Base-by-base conservation (phyloP, 2,888 invertebrate species). In the Gari tellinella region DNA sequence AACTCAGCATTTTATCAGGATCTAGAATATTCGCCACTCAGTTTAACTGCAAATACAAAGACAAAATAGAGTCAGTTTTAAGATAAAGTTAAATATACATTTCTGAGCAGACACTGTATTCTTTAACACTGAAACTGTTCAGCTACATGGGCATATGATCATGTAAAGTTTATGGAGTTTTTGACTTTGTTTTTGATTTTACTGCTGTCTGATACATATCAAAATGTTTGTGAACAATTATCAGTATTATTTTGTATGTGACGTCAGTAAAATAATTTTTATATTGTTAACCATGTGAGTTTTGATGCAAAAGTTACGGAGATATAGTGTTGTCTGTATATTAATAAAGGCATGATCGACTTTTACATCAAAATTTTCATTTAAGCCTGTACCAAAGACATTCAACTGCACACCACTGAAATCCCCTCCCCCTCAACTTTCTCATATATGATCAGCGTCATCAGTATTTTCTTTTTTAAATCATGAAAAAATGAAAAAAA, bases 141-240 rank as follows among this genome's bases (percentile, higher is more conserved):
- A 31, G 31, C 10, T 31, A 31, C 31, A 31, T 31, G 31, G 31
- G 31, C 31, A 31, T 31, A 31, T 31, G 31, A 31, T 31, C 31
- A 31, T 31, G 31, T 31, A 31, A 10, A 31, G 17, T 31, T 31
- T 51, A 23, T 26, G 31, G 10, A 15, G 12, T 55, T 41, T 58
- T 55, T 55, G 37, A 40, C n/a, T 21, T 58, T 43, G 15, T 57
- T 46, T 52, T 38, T 26, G 46, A 43, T 67, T 67, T 48, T 49
- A 66, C 72, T 72, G 72, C 66, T 72, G 72, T 72, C 38, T 40
- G 38, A 62, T 66, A 72, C 72, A 72, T 72, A 72, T 72, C 72
- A 72, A 72, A 55, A 66, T 72, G 52, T 62, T 69, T 72, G 61
- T 72, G 49, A 66, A 55, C 58, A 66, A 55, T n/a, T 26, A 72